Evolutionary conservation across 2,113 vertebrate genomes (phyloP).

Genomic region (Solenodon paradoxus): DNA sequence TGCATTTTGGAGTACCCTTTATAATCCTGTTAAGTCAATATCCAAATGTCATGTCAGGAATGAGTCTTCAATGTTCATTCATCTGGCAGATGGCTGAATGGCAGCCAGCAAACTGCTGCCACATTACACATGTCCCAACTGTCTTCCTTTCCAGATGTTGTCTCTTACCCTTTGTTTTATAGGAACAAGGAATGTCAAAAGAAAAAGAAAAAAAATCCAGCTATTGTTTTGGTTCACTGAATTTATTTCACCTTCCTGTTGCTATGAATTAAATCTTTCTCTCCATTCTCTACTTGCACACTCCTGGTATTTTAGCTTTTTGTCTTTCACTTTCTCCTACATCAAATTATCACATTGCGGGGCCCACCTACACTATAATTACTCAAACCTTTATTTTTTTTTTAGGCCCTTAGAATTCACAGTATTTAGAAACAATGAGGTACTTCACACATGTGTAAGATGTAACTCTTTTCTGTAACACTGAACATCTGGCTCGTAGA

Average conservation of each 20-base stretch:
- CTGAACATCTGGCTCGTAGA: neutral
- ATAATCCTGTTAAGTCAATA: neutral
- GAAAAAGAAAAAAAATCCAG: neutral
- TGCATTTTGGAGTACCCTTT: neutral
- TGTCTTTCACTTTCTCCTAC: neutral
- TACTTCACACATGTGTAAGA: neutral
- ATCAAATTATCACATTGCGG: neutral
- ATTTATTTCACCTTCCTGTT: neutral
- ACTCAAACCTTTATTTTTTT: conserved; percentile 4
- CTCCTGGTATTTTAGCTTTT: neutral
- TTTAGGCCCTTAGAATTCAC: neutral
- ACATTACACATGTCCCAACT: neutral
- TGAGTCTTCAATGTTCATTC: neutral
- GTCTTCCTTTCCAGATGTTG: neutral
- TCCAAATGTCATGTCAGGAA: neutral
- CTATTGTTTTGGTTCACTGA: neutral
- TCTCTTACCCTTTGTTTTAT: conserved; percentile 16
- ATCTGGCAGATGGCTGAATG: neutral
- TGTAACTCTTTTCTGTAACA: neutral
- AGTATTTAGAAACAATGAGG: neutral
- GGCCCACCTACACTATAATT: neutral
- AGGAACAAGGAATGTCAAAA: neutral
- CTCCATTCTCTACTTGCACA: neutral
- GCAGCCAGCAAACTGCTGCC: neutral
- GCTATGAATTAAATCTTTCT: neutral